These are phyloP conservation scores for Sycobia sp. DNA, from an alignment of 1,140 invertebrate genomes.

Conservation along the genomic window DNA sequence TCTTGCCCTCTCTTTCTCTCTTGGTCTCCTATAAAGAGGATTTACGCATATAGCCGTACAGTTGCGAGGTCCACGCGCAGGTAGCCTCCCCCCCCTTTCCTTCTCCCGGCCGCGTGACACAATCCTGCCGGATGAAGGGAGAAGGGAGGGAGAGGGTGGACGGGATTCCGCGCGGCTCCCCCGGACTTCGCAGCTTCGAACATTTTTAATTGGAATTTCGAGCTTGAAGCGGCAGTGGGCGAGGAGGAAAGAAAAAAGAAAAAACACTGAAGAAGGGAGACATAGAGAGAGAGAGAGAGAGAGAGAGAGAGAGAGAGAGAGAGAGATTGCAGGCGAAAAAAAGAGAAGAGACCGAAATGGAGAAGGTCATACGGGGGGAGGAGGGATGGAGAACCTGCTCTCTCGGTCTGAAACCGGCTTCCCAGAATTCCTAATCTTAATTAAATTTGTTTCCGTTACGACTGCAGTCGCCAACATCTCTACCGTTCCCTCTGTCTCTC, in stretches of 20 bases:
- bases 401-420: constrained; percentile 44
- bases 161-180: constrained; percentile 11
- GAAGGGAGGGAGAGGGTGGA: too few relatives aligned
- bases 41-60: constrained; percentile 11
- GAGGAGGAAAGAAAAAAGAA: constrained; percentile 11
- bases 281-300: too few relatives aligned
- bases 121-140: neutral
- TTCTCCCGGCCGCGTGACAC: neutral
- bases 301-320: too few relatives aligned
- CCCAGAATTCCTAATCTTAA: constrained; percentile 61
- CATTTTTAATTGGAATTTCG: constrained; percentile 49
- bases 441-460: constrained; percentile 60
- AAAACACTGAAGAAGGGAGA: too few relatives aligned
- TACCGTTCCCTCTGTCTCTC: constrained; percentile 14
- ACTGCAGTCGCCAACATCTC: too few relatives aligned
- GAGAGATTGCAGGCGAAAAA: too few relatives aligned
- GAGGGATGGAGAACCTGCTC: constrained; percentile 1
- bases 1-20: too few relatives aligned
- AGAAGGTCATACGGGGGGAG: too few relatives aligned
- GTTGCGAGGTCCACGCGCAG: neutral
- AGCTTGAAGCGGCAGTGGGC: constrained; percentile 23
- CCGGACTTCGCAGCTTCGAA: constrained; percentile 35
- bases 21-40: constrained; percentile 23
- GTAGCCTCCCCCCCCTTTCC: too few relatives aligned
- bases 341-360: constrained; percentile 41